Percentiles rank a stretch among this genome's conserved stretches.
These are phyloP conservation scores for Macrophya alboannulata DNA, from an alignment of 2,888 invertebrate species.

Conservation along the genomic window DNA sequence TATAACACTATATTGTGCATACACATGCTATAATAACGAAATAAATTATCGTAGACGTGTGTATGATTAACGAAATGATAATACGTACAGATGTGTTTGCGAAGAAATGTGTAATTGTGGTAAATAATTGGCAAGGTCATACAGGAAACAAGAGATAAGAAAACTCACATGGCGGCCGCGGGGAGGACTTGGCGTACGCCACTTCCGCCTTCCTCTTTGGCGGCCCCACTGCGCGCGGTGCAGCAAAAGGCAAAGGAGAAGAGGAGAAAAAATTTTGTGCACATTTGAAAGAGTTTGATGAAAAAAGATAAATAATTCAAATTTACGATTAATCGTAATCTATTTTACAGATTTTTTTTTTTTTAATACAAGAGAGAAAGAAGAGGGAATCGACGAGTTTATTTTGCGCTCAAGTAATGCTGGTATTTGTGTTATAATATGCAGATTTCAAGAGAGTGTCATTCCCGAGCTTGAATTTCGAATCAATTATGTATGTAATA, in stretches of 20 bases:
- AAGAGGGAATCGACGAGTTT: not conserved
- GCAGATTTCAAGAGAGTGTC: not conserved
- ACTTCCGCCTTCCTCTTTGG: conserved; percentile 52
- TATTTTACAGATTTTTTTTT: not conserved
- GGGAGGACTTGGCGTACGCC: conserved; percentile 52
- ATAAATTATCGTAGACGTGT: not conserved
- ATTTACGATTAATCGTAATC: conserved; percentile 9
- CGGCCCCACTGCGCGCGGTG: conserved; percentile 57
- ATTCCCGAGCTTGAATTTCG: not conserved
- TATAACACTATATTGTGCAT: not conserved
- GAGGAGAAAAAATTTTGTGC: conserved; percentile 43
- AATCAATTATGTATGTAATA: not conserved
- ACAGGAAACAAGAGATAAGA: conserved; percentile 47
- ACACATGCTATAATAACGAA: not conserved
- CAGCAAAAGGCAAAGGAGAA: conserved; percentile 50
- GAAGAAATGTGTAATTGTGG: not conserved
- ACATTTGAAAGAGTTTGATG: not conserved
- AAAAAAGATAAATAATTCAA: not conserved
- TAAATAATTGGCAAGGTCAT: conserved; percentile 18
- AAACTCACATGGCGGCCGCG: conserved; percentile 54
- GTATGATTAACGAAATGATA: not conserved
- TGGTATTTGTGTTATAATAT: not conserved
- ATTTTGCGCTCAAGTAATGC: not conserved
- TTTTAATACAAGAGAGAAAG: not conserved
- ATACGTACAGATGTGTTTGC: not conserved